Base-by-base conservation (phyloP, 2,888 invertebrate species). In the Patella pellucida region DNA sequence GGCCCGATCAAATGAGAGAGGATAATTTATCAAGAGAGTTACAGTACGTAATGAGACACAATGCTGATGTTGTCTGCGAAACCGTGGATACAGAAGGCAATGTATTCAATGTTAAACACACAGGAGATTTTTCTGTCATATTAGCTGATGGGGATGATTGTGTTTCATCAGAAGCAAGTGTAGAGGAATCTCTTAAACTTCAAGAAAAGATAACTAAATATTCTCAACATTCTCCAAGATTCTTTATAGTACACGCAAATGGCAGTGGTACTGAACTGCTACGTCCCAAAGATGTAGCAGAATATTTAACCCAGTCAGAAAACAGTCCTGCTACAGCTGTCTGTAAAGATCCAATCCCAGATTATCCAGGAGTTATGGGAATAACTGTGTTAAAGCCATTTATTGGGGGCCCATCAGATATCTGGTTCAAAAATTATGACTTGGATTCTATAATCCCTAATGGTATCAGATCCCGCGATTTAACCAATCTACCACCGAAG, bases 201-300 rank as follows among this genome's bases (percentile, higher is more conserved):
- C 27, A 74, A 19, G 84, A 81, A 75, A 84, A 83, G 76, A 75
- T 87, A 23, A 77, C 80, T 1, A 75, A 81, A 0, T 89, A 83
- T 73, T 86, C 84, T 68, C 86, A 89, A 76, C 90, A 90, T 78
- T 86, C 89, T 51, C 90, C 91, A 15, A 75, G 89, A 23, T 88
- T 90, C 80, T 91, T 91, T 75, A 84, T 90, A 67, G 77, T 90
- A 16, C 88, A 90, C 73, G 78, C 83, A 27, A 89, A 90, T 79
- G 89, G 90, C 5, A 88, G 88, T 78, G 91, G 90, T 7, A 88
- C 87, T 0, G 90, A 91, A 79, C 79, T 91, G 56, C 82, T 89
- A 69, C 79, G 90, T 15, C 90, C 87, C 77, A 11, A 89, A 78
- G 89, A 90, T 78, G 82, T 91, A 1, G 86, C 88, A 4, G 88